Base-by-base conservation (phyloP, 2,113 vertebrate species). In the Grantiella picta region DNA sequence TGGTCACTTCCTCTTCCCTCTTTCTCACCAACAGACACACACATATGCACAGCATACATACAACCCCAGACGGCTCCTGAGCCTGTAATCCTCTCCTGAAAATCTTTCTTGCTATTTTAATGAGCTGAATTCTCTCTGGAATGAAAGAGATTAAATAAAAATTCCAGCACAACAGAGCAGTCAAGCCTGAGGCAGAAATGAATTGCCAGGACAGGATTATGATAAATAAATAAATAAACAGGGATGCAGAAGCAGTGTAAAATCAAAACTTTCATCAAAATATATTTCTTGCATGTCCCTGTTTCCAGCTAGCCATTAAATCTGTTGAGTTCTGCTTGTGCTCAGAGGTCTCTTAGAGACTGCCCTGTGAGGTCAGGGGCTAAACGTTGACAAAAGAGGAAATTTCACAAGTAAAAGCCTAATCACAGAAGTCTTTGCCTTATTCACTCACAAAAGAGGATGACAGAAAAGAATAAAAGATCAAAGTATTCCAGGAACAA, bases 81-180 rank as follows among this genome's bases (percentile, higher is more conserved):
- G 90, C 53, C 80, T 84, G 14, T 89, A 92, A 93, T 86, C 60
- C 81, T 64, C 52, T 82, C 29, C 54, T 78, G 65, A 73, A 96
- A 76, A 70, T 79, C 75, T 66, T 86, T 66, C 52, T 83, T 19
- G 7, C 36, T 81, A 22, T 17, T 94, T 92, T 93, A 94, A 86
- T 83, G 10, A 93, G 54, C n/a, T 69, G 71, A 94, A 78, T 92
- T 93, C 60, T 92, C 42, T 73, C 70, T 83, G 82, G 90, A 95
- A 95, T 97, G 71, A 92, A 80, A 53, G 50, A 42, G 82, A 94
- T 93, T 92, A 90, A 95, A 61, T 27, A 80, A 52, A 70, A 95
- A 66, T 83, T 88, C 82, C 86, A 77, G n/a, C 15, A 82, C 17
- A 69, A 75, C 36, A 60, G 31, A 72, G 31, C 29, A 91, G 45